Conservation (phyloP, 2,888 invertebrate genomes). For the Lepidocyrtinus sp. region DNA sequence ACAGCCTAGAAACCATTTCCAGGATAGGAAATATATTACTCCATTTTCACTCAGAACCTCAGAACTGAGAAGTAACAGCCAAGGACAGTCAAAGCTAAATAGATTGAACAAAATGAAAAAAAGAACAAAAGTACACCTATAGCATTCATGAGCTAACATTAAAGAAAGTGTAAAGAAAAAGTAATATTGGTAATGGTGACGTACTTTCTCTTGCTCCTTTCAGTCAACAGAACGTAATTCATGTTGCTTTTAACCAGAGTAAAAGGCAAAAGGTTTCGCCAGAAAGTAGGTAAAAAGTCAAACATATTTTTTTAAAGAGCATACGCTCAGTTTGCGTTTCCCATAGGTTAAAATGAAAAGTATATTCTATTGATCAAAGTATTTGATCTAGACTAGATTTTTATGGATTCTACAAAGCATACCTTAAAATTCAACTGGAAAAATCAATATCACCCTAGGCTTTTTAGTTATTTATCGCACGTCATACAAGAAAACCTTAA, state of each 20-base stretch:
- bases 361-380: too few species aligned
- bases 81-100: conserved; percentile 1
- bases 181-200: conserved; percentile 10
- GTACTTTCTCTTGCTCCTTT: neutral
- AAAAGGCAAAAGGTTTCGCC: too few species aligned
- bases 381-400: too few species aligned
- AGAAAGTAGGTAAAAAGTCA: too few species aligned
- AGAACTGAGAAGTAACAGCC: neutral
- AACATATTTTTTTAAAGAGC: too few species aligned
- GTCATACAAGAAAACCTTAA: too few species aligned
- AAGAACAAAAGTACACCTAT: neutral
- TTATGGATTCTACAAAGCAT: too few species aligned
- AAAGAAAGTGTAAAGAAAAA: conserved; percentile 28
- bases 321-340: too few species aligned
- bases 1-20: neutral
- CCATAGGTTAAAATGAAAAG: too few species aligned
- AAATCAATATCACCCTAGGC: too few species aligned
- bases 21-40: neutral
- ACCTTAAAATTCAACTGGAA: too few species aligned
- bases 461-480: too few species aligned
- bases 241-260: neutral
- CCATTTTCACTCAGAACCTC: neutral
- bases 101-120: conserved; percentile 1
- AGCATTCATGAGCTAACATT: neutral
- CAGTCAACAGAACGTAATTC: neutral